Percentiles rank a stretch among this genome's conserved stretches.
Evolutionary conservation across 2,797 vertebrate genomes (phyloP).

Genomic region (Serranus cabrilla): DNA sequence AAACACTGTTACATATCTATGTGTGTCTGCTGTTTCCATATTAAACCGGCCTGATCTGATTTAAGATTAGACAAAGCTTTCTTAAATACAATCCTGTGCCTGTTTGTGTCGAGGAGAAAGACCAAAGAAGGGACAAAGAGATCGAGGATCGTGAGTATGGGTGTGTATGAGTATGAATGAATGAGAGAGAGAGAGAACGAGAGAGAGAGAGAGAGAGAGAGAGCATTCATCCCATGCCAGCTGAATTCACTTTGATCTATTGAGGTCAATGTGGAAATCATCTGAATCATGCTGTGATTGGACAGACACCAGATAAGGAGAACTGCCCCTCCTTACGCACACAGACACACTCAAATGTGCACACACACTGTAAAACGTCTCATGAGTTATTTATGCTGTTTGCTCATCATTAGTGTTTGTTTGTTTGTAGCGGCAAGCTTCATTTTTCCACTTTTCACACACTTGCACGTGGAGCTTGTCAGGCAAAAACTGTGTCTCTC

Average conservation of each 20-base stretch:
- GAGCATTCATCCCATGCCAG: slow-evolving; percentile 65
- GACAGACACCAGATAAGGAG: slow-evolving; percentile 64
- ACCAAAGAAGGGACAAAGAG: slow-evolving; percentile 48
- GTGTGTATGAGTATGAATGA: not conserved
- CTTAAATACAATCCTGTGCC: slow-evolving; percentile 37
- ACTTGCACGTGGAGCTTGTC: slow-evolving; percentile 1
- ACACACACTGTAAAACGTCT: slow-evolving; percentile 7
- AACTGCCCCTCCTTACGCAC: not conserved
- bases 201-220: slow-evolving; percentile 4
- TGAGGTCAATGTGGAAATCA: slow-evolving; percentile 81
- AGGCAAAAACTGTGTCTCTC: not conserved
- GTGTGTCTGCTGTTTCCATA: slow-evolving; percentile 35
- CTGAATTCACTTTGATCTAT: slow-evolving; percentile 85
- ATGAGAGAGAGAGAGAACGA: not conserved
- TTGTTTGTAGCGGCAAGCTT: slow-evolving; percentile 16
- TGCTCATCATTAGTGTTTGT: slow-evolving; percentile 33
- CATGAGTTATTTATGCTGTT: slow-evolving; percentile 51
- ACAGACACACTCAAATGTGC: not conserved
- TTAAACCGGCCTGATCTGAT: slow-evolving; percentile 36
- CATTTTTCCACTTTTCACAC: not conserved
- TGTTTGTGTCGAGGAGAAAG: slow-evolving; percentile 41
- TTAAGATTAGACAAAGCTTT: slow-evolving; percentile 39
- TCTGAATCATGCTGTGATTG: slow-evolving; percentile 73
- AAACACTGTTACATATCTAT: slow-evolving; percentile 14
- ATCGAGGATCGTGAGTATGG: not conserved